Conservation (phyloP, 2,113 vertebrate genomes). For the Madoqua kirkii region DNA sequence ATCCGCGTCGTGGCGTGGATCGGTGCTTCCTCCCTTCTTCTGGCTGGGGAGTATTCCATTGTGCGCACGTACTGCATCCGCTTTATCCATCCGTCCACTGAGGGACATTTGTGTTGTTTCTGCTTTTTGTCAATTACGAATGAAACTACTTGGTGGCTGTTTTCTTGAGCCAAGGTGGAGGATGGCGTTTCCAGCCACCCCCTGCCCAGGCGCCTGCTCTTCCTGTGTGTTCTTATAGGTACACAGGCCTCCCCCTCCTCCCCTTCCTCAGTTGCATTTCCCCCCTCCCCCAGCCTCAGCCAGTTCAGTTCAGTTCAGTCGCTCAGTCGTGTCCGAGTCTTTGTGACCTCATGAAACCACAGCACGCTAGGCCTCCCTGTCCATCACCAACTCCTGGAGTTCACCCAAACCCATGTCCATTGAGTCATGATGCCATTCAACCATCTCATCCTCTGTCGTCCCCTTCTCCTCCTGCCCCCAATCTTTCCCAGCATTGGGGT, state of each 20-base stretch:
- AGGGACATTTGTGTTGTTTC: background rate
- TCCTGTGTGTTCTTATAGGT: background rate
- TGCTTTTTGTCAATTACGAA: background rate
- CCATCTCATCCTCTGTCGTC: no score
- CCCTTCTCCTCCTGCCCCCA: no score
- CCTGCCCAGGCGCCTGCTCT: background rate
- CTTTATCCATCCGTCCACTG: background rate
- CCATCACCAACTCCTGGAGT: no score
- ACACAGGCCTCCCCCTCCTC: no score
- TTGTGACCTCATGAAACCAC: no score
- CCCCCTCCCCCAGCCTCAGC: background rate
- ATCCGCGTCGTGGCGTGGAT: fast-evolving
- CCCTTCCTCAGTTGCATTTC: background rate
- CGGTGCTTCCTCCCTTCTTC: background rate
- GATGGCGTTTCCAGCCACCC: background rate
- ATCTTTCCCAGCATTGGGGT: no score
- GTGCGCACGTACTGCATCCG: fast-evolving
- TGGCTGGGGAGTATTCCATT: background rate
- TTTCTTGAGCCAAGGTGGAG: background rate
- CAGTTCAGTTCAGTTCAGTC: no score
- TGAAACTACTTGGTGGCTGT: background rate
- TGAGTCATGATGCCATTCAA: no score
- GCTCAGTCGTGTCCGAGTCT: no score
- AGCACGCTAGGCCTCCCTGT: no score
- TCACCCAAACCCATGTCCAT: no score